Evolutionary conservation across 2,888 invertebrate genomes (phyloP), one percentile per base, ranked within the genome.

Genomic region (Apamea monoglypha): DNA sequence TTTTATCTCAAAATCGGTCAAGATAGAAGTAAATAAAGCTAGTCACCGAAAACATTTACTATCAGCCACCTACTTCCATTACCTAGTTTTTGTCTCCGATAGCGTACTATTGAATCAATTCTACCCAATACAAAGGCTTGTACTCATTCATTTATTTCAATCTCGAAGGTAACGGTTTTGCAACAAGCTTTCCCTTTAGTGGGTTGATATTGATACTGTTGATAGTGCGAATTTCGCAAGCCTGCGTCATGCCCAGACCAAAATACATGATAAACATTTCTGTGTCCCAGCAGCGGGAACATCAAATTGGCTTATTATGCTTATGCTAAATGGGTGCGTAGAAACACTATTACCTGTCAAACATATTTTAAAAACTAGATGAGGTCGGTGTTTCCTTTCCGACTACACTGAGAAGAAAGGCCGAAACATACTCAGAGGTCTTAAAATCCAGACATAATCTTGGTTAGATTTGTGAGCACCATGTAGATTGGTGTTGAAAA

Each of bases 171-270:
- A 72, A 81, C 78, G 61, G 78, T 87, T 84, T 70, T 40, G 73
- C 71, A 40, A 78, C 32, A 76, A 79, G 80, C 89, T 89, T 90
- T 90, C 90, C 84, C 83, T 85, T 88, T 71, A 59, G 82, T 80
- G 68, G 79, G 78, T 63, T 74, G 72, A 67, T 77, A 81, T 36
- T 76, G 71, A 68, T 78, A 81, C 36, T 69, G 50, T 59, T 61
- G 47, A 72, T 80, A 74, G 56, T 72, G 40, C 32, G 64, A 79
- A 84, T 88, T 87, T 84, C 70, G 72, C 81, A 84, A 81, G 64
- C 44, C 56, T 74, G 47, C 21, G 40, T 76, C 63, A 76, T 68
- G 29, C 64, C 56, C 63, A 71, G 53, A 70, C 6, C 18, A 21
- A 74, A 66, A 29, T 56, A 56, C 10, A 56, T 25, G 16, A 53